Evolutionary conservation across 2,888 invertebrate genomes (phyloP).

Genomic region (Gryllus longicercus): DNA sequence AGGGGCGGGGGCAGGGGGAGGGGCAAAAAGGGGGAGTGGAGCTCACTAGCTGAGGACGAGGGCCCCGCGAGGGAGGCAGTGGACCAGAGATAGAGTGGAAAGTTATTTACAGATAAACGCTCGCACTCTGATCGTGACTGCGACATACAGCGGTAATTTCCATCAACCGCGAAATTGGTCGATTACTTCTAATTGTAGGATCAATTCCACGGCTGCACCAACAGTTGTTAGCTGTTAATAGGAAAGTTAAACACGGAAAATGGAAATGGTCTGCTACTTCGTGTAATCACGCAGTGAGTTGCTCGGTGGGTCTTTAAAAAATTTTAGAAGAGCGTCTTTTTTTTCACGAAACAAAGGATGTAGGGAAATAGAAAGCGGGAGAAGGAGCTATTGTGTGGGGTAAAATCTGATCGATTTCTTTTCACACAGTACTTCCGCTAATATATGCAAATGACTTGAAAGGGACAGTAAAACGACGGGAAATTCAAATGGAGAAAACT

Average conservation of each 20-base stretch:
- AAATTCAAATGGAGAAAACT: neutral
- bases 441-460: neutral
- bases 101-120: slow-evolving; percentile 17
- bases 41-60: neutral
- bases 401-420: no score
- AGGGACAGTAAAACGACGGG: slow-evolving; percentile 1
- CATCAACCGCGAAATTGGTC: slow-evolving; percentile 8
- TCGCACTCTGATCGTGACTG: neutral
- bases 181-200: slow-evolving; percentile 17
- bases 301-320: no score
- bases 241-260: slow-evolving; percentile 17
- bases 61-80: neutral
- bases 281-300: neutral
- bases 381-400: no score
- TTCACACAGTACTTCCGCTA: neutral
- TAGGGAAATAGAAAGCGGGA: no score
- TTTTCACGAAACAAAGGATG: no score
- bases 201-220: slow-evolving; percentile 17
- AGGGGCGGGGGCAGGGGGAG: neutral
- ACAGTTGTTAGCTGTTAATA: slow-evolving; percentile 17
- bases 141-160: slow-evolving; percentile 8
- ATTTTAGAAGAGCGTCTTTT: no score
- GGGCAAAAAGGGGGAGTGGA: neutral
- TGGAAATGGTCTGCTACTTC: slow-evolving; percentile 9
- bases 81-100: neutral